Conservation (phyloP, 1,140 invertebrate genomes). For the Brachionus asplanchnoidis region DNA sequence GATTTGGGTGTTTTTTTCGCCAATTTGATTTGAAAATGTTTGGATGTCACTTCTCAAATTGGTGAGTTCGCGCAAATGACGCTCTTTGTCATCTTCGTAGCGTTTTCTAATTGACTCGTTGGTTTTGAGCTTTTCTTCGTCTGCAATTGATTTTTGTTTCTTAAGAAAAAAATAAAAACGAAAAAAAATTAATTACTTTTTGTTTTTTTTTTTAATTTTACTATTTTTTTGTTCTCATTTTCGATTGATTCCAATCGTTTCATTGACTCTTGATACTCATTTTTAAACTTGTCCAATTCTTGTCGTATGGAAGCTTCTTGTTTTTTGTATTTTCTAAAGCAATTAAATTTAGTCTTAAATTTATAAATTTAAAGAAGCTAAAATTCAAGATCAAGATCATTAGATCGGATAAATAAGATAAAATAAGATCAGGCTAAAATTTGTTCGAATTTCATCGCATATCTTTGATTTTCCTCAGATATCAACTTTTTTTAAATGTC, state of each 20-base stretch:
- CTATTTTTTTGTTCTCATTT: constrained; percentile 10
- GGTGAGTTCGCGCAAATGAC: not conserved
- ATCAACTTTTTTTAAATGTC: no score
- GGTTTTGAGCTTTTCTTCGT: not conserved
- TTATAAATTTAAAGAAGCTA: no score
- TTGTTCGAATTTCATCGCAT: no score
- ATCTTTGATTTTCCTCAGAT: no score
- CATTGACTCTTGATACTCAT: not conserved
- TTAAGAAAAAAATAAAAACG: not conserved
- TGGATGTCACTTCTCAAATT: constrained; percentile 19
- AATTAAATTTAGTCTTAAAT: no score
- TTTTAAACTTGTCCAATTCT: constrained; percentile 28
- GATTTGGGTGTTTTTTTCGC: constrained; percentile 7
- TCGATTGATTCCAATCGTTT: not conserved
- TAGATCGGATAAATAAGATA: no score
- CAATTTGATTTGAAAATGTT: not conserved
- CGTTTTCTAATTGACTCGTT: not conserved
- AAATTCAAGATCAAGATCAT: no score
- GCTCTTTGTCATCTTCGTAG: not conserved
- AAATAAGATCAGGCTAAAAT: no score
- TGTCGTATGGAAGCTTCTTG: not conserved
- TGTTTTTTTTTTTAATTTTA: not conserved
- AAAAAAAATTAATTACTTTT: not conserved
- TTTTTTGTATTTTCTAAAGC: constrained; percentile 23
- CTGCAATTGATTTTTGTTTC: not conserved